Evolutionary conservation across 2,797 vertebrate species (phyloP).

Genomic region (Gymnoscopelus braueri): DNA sequence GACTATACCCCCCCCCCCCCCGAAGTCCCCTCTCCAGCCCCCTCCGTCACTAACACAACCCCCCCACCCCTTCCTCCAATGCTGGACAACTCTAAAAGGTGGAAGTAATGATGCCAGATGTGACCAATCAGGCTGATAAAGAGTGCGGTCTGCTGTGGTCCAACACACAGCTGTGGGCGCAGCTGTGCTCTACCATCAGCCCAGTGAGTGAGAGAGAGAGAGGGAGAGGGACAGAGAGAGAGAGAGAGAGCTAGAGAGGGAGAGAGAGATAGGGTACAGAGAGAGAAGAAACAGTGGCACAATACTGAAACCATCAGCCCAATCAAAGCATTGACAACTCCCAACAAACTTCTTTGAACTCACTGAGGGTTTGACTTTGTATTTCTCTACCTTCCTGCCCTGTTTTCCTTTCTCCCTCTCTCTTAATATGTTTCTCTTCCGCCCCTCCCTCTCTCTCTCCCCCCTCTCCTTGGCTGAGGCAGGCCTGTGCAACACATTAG

Average conservation of each 20-base stretch:
- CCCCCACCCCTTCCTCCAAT: constrained; percentile 17
- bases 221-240: not conserved
- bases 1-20: no score
- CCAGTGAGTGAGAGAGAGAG: constrained; percentile 21
- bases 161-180: constrained; percentile 73
- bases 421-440: constrained; percentile 4
- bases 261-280: not conserved
- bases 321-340: constrained; percentile 48
- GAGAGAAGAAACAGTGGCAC: constrained; percentile 19
- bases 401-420: constrained; percentile 1
- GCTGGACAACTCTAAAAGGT: constrained; percentile 54
- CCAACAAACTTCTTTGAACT: constrained; percentile 34
- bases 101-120: constrained; percentile 76
- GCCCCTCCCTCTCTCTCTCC: constrained; percentile 1
- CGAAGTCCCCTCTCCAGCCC: not conserved
- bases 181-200: constrained; percentile 73
- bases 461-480: constrained; percentile 13
- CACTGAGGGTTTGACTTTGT: constrained; percentile 15
- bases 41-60: not conserved
- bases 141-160: constrained; percentile 60
- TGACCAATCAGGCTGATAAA: constrained; percentile 78
- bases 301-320: constrained; percentile 37
- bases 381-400: not conserved
- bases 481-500: constrained; percentile 71
- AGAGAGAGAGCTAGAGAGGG: not conserved